Conservation (phyloP, 1,140 invertebrate genomes). For the Cydia fagiglandana region DNA sequence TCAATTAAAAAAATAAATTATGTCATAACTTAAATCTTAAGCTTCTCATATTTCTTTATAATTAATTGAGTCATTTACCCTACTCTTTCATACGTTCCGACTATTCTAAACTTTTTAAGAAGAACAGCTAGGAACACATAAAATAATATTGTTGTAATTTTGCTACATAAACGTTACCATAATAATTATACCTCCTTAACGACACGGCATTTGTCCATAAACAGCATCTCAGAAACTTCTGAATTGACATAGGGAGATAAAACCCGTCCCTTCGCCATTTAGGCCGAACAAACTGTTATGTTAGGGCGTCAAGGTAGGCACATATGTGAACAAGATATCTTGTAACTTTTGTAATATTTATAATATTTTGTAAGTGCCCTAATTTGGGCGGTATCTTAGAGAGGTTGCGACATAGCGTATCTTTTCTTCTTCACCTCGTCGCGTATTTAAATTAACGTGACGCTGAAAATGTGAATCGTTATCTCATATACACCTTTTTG, state of each 20-base stretch:
- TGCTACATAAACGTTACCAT: not conserved
- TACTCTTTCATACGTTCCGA: too few species aligned
- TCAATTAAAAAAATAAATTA: too few species aligned
- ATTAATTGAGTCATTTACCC: too few species aligned
- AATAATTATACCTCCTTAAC: not conserved
- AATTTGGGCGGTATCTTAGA: slow-evolving; percentile 47
- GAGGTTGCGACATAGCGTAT: slow-evolving; percentile 39
- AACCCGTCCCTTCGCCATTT: slow-evolving; percentile 59
- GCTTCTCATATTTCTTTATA: too few species aligned
- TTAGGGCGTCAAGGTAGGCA: slow-evolving; percentile 55
- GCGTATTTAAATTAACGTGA: slow-evolving; percentile 43
- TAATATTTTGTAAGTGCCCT: slow-evolving; percentile 73
- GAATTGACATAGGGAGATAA: slow-evolving; percentile 69
- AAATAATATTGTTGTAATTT: not conserved
- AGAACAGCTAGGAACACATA: not conserved
- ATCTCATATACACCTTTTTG: not conserved
- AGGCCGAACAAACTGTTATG: slow-evolving; percentile 70
- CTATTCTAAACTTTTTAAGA: too few species aligned
- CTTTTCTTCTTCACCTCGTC: slow-evolving; percentile 39
- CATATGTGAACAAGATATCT: slow-evolving; percentile 31
- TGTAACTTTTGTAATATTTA: slow-evolving; percentile 67
- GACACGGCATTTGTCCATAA: not conserved
- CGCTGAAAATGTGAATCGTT: not conserved
- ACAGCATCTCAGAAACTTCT: slow-evolving; percentile 28
- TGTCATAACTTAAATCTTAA: too few species aligned